Evolutionary conservation across 2,888 invertebrate genomes (phyloP).

Genomic region (Sclerodermus sp.): DNA sequence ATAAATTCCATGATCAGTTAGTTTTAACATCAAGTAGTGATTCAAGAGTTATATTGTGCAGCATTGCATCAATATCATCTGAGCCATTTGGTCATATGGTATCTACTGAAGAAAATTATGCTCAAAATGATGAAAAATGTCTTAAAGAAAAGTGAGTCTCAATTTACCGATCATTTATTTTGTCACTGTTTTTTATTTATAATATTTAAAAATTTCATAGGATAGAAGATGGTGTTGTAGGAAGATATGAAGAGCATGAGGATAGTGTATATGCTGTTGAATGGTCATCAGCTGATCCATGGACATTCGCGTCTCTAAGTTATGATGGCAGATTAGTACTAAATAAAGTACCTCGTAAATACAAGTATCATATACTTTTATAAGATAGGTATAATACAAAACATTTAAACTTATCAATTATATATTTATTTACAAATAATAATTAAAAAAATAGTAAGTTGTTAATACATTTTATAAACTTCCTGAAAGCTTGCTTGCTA

Average conservation of each 20-base stretch:
- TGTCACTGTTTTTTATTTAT: background rate
- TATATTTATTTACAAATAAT: background rate
- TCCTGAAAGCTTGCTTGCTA: slow-evolving; percentile 63
- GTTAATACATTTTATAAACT: background rate
- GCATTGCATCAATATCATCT: slow-evolving; percentile 84
- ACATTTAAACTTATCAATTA: background rate
- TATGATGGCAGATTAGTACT: slow-evolving; percentile 95
- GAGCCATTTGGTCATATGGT: slow-evolving; percentile 69
- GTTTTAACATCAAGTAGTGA: slow-evolving; percentile 94
- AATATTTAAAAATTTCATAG: slow-evolving; percentile 50
- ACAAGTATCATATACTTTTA: slow-evolving; percentile 90
- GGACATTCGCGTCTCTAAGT: slow-evolving; percentile 98
- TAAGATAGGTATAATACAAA: no score
- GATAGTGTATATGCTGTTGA: slow-evolving; percentile 97
- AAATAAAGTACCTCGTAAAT: slow-evolving; percentile 88
- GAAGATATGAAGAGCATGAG: slow-evolving; percentile 94
- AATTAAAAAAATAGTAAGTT: slow-evolving; percentile 1
- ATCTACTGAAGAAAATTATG: slow-evolving; percentile 57
- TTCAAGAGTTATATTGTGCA: slow-evolving; percentile 85
- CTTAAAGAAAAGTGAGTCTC: slow-evolving; percentile 58
- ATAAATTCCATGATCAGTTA: slow-evolving; percentile 95
- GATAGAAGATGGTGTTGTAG: slow-evolving; percentile 83
- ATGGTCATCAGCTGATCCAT: slow-evolving; percentile 97
- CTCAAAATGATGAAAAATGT: slow-evolving; percentile 56
- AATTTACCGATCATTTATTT: background rate